phyloP scores from a whole-genome alignment of 2,797 vertebrate species.

The Microchirus variegatus region DNA sequence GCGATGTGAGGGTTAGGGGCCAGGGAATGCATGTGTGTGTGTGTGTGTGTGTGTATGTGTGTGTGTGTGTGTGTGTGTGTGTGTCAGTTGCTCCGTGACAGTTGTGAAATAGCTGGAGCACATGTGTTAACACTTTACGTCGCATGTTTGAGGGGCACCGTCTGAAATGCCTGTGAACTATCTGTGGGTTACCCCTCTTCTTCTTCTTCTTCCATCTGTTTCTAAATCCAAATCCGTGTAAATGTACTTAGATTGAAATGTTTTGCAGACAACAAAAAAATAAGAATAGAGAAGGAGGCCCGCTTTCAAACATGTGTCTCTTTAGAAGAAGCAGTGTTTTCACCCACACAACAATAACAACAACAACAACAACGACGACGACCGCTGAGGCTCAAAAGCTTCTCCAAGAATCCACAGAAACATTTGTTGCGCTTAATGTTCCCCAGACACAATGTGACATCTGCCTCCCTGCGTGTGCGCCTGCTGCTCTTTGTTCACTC shows the following conservation, averaged over 20 bases:
- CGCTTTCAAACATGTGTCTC: constrained; percentile 37
- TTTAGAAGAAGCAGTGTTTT: constrained; percentile 32
- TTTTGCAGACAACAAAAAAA: constrained; percentile 4
- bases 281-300: constrained; percentile 1
- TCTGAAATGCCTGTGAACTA: constrained; percentile 54
- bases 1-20: too few species aligned
- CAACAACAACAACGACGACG: too few species aligned
- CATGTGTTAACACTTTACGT: constrained; percentile 77
- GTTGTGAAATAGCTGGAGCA: constrained; percentile 47
- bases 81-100: constrained; percentile 20
- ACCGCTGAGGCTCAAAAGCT: constrained; percentile 35
- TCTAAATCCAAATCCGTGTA: constrained; percentile 1
- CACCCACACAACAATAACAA: constrained; percentile 10
- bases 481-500: constrained; percentile 81
- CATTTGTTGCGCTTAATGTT: constrained; percentile 79
- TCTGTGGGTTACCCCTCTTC: constrained; percentile 61
- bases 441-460: constrained; percentile 81
- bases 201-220: constrained; percentile 26
- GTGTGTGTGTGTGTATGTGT: too few species aligned
- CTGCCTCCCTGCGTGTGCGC: constrained; percentile 75
- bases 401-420: constrained; percentile 57
- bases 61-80: neutral
- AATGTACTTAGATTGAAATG: constrained; percentile 7
- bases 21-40: too few species aligned
- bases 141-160: constrained; percentile 70